Percentiles rank a stretch among this genome's conserved stretches.
These are phyloP conservation scores for Leptinotarsa undecemlineata DNA, from an alignment of 1,140 invertebrate genomes.

Conservation along the genomic window DNA sequence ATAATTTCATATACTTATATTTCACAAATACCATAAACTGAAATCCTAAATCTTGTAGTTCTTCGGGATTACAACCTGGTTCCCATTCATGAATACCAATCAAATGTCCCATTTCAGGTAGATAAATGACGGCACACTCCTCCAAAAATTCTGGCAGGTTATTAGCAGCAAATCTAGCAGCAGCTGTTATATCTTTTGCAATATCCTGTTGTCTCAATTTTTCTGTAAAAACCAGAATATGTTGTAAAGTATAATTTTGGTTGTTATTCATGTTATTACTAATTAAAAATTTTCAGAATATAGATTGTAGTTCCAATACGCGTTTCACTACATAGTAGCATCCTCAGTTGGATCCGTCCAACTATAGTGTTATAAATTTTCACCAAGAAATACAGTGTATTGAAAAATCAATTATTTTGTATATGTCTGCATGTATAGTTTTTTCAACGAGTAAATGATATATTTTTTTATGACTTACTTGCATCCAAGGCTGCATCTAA, in stretches of 20 bases:
- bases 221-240: constrained; percentile 37
- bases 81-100: constrained; percentile 70
- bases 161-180: constrained; percentile 70
- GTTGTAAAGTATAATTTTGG: too few species aligned
- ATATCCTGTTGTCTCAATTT: constrained; percentile 53
- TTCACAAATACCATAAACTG: constrained; percentile 66
- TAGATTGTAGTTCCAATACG: too few species aligned
- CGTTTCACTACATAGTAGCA: too few species aligned
- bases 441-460: neutral
- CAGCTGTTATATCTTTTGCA: constrained; percentile 64
- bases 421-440: too few species aligned
- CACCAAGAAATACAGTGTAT: too few species aligned
- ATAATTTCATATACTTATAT: constrained; percentile 23
- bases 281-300: too few species aligned
- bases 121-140: constrained; percentile 76
- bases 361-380: too few species aligned
- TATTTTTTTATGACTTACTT: constrained; percentile 38
- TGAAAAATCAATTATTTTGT: too few species aligned
- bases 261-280: too few species aligned
- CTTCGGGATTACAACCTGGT: constrained; percentile 57
- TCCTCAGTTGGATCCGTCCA: too few species aligned
- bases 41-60: constrained; percentile 65
- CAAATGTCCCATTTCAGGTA: constrained; percentile 81
- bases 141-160: constrained; percentile 67
- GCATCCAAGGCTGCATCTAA: constrained; percentile 48